phyloP scores from a whole-genome alignment of 2,797 vertebrate species.

The Acrossocheilus fasciatus region DNA sequence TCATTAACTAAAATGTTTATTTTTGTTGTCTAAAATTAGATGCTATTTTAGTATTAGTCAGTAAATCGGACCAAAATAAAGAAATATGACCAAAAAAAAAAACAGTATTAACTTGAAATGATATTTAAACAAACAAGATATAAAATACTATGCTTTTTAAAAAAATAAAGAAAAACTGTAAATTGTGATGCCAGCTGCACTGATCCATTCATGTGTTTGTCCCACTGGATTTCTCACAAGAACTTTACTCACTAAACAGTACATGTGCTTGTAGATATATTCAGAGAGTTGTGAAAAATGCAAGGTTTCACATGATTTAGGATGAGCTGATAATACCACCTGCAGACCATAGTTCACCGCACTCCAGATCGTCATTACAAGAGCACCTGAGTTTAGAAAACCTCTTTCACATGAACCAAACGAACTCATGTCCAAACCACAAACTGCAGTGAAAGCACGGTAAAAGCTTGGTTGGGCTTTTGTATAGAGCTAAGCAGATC shows the following conservation, averaged over 20 bases:
- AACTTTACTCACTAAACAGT: background rate
- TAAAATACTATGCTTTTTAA: background rate
- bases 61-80: background rate
- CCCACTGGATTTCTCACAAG: background rate
- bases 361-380: background rate
- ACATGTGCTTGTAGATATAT: background rate
- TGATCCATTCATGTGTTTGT: background rate
- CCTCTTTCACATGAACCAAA: background rate
- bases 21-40: background rate
- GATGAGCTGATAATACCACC: background rate
- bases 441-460: background rate
- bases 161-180: background rate
- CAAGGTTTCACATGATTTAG: background rate
- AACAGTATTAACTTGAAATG: background rate
- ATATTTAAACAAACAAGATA: background rate
- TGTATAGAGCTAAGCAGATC: constrained; percentile 32
- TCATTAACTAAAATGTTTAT: background rate
- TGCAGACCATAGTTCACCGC: background rate
- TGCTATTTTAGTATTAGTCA: background rate
- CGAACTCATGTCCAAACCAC: background rate
- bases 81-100: background rate
- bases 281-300: background rate
- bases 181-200: background rate
- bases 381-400: background rate
- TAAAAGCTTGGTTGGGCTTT: constrained; percentile 7